These are phyloP conservation scores for Apoderus coryli DNA, from an alignment of 2,888 invertebrate species.

Conservation along the genomic window DNA sequence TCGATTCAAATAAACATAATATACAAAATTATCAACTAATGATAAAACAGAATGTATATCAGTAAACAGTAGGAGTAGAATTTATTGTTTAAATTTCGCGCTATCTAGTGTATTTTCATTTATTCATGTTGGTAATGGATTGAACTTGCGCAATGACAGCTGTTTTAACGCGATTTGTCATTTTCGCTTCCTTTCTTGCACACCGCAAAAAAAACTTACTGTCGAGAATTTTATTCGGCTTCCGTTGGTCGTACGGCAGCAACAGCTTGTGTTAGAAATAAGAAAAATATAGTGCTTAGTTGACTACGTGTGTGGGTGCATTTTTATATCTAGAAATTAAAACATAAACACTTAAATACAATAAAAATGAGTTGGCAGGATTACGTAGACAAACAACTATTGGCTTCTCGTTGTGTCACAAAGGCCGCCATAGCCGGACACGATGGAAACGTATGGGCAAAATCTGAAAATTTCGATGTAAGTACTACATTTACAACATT, in stretches of 20 bases:
- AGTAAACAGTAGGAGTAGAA: too few relatives aligned
- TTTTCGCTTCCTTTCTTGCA: slow-evolving; percentile 25
- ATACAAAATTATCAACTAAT: too few relatives aligned
- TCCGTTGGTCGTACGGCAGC: slow-evolving; percentile 28
- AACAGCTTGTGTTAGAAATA: slow-evolving; percentile 20
- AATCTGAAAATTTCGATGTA: slow-evolving; percentile 87
- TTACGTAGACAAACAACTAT: slow-evolving; percentile 93
- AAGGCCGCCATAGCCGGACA: slow-evolving; percentile 91
- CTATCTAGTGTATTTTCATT: too few relatives aligned
- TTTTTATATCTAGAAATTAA: slow-evolving; percentile 22
- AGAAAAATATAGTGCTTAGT: slow-evolving; percentile 25
- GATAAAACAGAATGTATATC: too few relatives aligned
- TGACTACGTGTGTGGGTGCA: slow-evolving; percentile 31
- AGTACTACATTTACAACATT: slow-evolving; percentile 36
- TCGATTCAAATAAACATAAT: too few relatives aligned
- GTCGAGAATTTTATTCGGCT: slow-evolving; percentile 23
- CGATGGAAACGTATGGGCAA: slow-evolving; percentile 91
- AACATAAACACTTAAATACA: too few relatives aligned
- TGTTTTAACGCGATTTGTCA: too few relatives aligned
- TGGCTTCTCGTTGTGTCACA: slow-evolving; percentile 88
- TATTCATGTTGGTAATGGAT: too few relatives aligned
- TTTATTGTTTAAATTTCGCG: too few relatives aligned
- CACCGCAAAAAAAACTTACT: too few relatives aligned
- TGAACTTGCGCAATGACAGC: too few relatives aligned
- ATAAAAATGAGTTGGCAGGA: slow-evolving; percentile 92